These are phyloP conservation scores for Trachurus trachurus DNA, from an alignment of 2,797 vertebrate species.

Conservation along the genomic window DNA sequence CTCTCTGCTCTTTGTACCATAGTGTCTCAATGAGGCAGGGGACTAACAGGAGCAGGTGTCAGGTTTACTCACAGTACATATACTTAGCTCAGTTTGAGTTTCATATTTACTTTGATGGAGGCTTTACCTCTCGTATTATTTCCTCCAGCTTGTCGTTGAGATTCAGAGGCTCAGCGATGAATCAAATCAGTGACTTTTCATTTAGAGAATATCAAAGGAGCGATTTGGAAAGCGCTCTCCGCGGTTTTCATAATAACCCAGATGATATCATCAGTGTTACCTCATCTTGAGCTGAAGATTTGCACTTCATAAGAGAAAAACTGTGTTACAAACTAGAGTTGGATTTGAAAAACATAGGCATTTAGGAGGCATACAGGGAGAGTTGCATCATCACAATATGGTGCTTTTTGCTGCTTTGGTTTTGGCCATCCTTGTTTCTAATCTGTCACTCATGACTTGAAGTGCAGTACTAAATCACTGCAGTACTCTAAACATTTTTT, in stretches of 20 bases:
- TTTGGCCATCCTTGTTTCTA: neutral
- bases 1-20: neutral
- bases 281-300: neutral
- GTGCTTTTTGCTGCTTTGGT: neutral
- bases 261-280: neutral
- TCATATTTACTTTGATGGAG: neutral
- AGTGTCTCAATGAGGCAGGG: neutral
- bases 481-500: too few relatives aligned
- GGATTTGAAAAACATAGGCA: neutral
- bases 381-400: neutral
- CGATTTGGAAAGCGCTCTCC: neutral
- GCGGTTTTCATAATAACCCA: too few relatives aligned
- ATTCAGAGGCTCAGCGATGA: neutral
- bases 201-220: neutral
- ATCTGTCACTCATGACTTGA: neutral
- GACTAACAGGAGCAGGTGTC: neutral
- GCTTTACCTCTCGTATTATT: neutral
- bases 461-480: neutral
- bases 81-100: neutral
- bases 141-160: neutral
- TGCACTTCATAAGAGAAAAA: neutral
- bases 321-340: neutral
- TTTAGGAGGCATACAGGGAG: neutral
- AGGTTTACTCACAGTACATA: neutral
- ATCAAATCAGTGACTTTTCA: constrained; percentile 2